A percentile compares a stretch with the other conserved stretches of the same genome.
Conservation (phyloP, 2,113 vertebrate species). For the Cromileptes altivelis region DNA sequence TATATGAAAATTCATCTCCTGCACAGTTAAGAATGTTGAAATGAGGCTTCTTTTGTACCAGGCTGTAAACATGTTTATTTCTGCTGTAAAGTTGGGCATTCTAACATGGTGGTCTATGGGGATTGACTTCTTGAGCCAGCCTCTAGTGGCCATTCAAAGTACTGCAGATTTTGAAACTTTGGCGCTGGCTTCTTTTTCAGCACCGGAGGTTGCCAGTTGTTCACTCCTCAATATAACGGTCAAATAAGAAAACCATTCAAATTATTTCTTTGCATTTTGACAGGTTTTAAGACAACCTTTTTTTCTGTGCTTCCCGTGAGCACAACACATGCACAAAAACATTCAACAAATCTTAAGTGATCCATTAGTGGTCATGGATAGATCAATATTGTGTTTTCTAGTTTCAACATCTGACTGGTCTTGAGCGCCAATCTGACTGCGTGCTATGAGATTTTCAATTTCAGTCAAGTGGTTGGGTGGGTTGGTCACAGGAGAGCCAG, state of each 20-base stretch:
- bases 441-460: conserved; percentile 43
- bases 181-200: too few relatives aligned
- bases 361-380: background rate
- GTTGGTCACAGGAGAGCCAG: conserved; percentile 50
- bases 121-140: too few relatives aligned
- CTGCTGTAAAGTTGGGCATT: too few relatives aligned
- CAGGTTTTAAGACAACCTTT: background rate
- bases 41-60: too few relatives aligned
- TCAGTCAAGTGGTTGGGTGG: conserved; percentile 54
- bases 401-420: background rate
- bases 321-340: conserved; percentile 1
- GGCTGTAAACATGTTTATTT: too few relatives aligned
- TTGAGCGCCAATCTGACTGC: conserved; percentile 22
- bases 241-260: background rate
- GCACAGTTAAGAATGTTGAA: too few relatives aligned
- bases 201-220: background rate
- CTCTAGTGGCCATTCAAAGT: too few relatives aligned
- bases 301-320: background rate
- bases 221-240: conserved; percentile 9
- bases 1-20: too few relatives aligned
- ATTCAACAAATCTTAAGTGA: background rate
- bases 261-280: background rate
- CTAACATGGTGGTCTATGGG: too few relatives aligned
- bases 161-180: too few relatives aligned
- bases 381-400: conserved; percentile 17